A percentile compares a stretch with the other conserved stretches of the same genome.
Evolutionary conservation across 2,113 vertebrate species (phyloP).

Genomic region (Pterophyllum scalare): DNA sequence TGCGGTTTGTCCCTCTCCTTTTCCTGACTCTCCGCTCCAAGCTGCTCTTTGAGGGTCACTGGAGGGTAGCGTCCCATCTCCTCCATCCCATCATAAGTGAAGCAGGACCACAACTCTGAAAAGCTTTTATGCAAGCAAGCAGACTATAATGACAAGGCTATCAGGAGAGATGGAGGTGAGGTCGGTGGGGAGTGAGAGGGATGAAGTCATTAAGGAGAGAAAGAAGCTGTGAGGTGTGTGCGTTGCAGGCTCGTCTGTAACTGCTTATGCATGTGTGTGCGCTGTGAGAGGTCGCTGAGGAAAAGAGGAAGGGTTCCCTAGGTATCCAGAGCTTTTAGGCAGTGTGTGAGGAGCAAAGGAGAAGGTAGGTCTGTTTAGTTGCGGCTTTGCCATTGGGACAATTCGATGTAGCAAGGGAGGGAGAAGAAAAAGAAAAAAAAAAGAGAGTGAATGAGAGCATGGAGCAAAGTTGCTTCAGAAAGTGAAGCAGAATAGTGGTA

Average conservation of each 20-base stretch:
- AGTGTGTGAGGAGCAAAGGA: conserved; percentile 28
- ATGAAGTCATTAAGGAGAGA: conserved; percentile 59
- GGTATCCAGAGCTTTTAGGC: conserved; percentile 70
- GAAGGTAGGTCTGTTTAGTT: background rate
- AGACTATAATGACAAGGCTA: conserved; percentile 56
- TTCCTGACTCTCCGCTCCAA: background rate
- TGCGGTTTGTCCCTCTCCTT: background rate
- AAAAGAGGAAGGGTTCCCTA: conserved; percentile 44
- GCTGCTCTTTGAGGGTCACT: conserved; percentile 18
- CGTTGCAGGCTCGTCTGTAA: conserved; percentile 1
- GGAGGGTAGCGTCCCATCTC: conserved; percentile 26
- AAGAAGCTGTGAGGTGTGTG: conserved; percentile 22
- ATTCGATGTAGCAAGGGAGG: background rate
- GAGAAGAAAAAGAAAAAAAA: background rate
- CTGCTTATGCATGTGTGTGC: conserved; percentile 25
- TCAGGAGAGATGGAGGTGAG: conserved; percentile 52
- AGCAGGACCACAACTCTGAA: conserved; percentile 60
- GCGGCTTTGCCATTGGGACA: conserved; percentile 33
- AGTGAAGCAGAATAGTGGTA: conserved; percentile 47
- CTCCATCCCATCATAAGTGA: conserved; percentile 53
- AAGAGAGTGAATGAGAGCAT: conserved; percentile 26
- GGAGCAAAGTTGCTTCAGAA: conserved; percentile 32
- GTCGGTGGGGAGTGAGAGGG: conserved; percentile 27
- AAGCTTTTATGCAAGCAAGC: conserved; percentile 70
- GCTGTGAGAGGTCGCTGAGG: conserved; percentile 32